phyloP scores from a whole-genome alignment of 2,797 vertebrate genomes.

The Margarornis squamiger region DNA sequence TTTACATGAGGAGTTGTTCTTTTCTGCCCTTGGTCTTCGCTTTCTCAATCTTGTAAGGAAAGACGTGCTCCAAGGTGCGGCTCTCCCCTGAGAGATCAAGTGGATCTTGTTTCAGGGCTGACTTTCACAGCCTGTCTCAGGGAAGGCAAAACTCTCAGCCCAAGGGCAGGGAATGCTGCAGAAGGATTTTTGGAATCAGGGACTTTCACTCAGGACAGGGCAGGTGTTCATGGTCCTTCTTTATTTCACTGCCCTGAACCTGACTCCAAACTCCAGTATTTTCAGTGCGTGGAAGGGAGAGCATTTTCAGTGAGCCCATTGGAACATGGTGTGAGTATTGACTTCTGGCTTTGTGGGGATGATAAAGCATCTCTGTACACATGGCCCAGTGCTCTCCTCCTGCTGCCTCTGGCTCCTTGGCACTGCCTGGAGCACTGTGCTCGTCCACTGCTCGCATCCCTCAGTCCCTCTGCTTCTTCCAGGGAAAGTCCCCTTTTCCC shows the following conservation, averaged over 20 bases:
- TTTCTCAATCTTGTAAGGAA: neutral
- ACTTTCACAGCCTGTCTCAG: neutral
- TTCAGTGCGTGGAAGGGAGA: neutral
- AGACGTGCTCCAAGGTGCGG: neutral
- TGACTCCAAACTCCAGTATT: neutral
- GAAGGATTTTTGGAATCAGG: neutral
- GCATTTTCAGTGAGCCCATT: neutral
- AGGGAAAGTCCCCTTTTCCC: neutral
- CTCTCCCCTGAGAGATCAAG: neutral
- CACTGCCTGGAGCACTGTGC: accelerated
- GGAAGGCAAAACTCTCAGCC: neutral
- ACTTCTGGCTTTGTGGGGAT: neutral
- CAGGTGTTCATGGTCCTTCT: neutral
- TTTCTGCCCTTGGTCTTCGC: neutral
- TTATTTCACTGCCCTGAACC: neutral
- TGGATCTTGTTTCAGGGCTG: neutral
- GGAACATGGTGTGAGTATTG: neutral
- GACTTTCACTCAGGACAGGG: neutral
- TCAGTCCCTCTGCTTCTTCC: neutral
- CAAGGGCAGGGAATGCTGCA: neutral
- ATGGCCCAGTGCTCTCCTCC: neutral
- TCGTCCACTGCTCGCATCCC: neutral
- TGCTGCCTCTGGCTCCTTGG: neutral
- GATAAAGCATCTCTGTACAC: neutral
- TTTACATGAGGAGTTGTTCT: neutral